These are phyloP conservation scores for Lontra canadensis DNA, from an alignment of 2,113 vertebrate species.

Conservation along the genomic window DNA sequence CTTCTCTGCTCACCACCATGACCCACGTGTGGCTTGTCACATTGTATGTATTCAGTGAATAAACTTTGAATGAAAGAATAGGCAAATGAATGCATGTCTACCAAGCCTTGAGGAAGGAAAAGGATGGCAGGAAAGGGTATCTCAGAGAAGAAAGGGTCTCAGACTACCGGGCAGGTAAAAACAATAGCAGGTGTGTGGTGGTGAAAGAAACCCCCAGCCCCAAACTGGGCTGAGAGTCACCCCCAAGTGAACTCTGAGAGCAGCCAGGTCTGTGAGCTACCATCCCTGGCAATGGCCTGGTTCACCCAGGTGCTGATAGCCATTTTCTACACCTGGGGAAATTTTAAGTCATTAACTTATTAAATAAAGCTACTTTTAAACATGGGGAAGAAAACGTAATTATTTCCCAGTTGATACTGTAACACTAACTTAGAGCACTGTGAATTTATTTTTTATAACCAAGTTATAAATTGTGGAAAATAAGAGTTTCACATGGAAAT, in stretches of 20 bases:
- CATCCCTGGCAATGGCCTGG: not conserved
- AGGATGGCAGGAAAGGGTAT: not conserved
- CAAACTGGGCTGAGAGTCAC: not conserved
- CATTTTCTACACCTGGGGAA: not conserved
- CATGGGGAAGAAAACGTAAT: not conserved
- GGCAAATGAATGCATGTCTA: not conserved
- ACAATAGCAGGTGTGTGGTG: not conserved
- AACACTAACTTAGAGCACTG: not conserved
- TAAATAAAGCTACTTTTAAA: not conserved
- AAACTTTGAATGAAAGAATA: not conserved
- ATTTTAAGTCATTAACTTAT: not conserved
- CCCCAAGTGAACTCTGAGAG: fast-evolving
- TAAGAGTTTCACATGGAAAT: constrained; percentile 33
- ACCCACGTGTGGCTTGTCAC: not conserved
- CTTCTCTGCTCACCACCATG: not conserved
- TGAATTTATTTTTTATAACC: not conserved
- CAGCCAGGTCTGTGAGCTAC: not conserved
- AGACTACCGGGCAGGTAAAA: not conserved
- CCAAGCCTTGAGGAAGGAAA: not conserved
- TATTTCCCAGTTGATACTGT: not conserved
- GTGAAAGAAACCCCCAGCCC: not conserved
- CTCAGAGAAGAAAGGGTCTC: not conserved
- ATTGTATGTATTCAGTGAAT: not conserved
- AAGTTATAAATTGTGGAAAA: constrained; percentile 22
- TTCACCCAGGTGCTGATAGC: too few species aligned